These are phyloP conservation scores for Neuroscelio doddi DNA, from an alignment of 2,888 invertebrate species.

Conservation along the genomic window DNA sequence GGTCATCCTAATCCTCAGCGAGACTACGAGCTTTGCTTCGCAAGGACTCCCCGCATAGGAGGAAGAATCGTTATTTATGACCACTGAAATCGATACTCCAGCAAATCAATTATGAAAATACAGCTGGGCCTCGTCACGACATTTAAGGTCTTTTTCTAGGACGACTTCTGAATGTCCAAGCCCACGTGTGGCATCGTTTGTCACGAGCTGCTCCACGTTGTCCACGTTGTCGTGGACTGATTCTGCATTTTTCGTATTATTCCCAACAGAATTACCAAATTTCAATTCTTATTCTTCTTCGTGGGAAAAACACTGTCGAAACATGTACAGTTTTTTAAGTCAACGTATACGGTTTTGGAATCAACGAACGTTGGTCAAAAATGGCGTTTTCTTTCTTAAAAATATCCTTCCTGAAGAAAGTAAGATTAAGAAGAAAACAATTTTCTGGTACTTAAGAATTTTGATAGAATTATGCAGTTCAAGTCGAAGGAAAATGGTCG, in stretches of 20 bases:
- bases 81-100: conserved; percentile 66
- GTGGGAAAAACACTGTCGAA: not conserved
- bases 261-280: too few species aligned
- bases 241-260: too few species aligned
- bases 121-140: conserved; percentile 20
- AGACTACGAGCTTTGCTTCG: conserved; percentile 51
- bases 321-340: not conserved
- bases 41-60: conserved; percentile 54
- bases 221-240: too few species aligned
- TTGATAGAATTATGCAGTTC: not conserved
- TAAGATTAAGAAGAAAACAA: too few species aligned
- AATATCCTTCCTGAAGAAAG: too few species aligned
- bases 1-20: conserved; percentile 51
- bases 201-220: not conserved
- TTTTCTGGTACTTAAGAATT: too few species aligned
- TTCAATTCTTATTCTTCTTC: too few species aligned
- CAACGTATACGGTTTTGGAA: too few species aligned
- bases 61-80: conserved; percentile 63
- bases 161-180: conserved; percentile 13
- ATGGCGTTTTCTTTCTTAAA: too few species aligned
- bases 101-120: conserved; percentile 65
- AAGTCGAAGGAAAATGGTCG: conserved; percentile 2
- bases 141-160: conserved; percentile 17
- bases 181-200: conserved; percentile 8
- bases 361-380: too few species aligned